phyloP scores from a whole-genome alignment of 2,888 invertebrate genomes.

The Agrotis exclamationis region DNA sequence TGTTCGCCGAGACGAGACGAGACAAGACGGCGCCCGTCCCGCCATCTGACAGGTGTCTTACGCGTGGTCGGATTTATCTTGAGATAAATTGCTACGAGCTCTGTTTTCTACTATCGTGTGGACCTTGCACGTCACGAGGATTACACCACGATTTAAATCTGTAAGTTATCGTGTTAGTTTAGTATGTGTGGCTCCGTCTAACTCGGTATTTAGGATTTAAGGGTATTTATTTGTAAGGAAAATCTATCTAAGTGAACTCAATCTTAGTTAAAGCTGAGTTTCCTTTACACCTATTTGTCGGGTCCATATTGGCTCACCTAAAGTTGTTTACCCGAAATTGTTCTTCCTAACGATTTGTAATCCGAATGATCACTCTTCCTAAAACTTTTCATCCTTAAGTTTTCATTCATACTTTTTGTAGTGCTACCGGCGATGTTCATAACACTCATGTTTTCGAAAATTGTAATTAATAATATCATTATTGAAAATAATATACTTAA shows the following conservation, averaged over 20 bases:
- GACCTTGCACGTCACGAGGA: constrained; percentile 67
- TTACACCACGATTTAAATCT: constrained; percentile 64
- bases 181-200: constrained; percentile 50
- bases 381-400: no score
- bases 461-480: no score
- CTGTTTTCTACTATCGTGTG: constrained; percentile 67
- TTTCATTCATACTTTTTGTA: no score
- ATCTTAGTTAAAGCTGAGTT: background rate
- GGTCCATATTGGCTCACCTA: no score
- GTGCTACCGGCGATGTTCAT: no score
- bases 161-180: constrained; percentile 63
- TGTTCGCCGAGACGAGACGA: constrained; percentile 77
- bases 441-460: no score
- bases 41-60: constrained; percentile 87
- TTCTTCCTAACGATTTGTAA: no score
- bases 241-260: constrained; percentile 3
- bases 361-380: no score
- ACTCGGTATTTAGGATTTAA: constrained; percentile 39
- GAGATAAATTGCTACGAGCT: constrained; percentile 81
- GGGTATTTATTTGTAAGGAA: constrained; percentile 11
- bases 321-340: no score
- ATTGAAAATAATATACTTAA: no score
- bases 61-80: constrained; percentile 85
- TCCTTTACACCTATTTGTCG: no score
- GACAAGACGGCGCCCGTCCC: constrained; percentile 81